Evolutionary conservation across 2,888 invertebrate species (phyloP).

Genomic region (Melolontha melolontha): DNA sequence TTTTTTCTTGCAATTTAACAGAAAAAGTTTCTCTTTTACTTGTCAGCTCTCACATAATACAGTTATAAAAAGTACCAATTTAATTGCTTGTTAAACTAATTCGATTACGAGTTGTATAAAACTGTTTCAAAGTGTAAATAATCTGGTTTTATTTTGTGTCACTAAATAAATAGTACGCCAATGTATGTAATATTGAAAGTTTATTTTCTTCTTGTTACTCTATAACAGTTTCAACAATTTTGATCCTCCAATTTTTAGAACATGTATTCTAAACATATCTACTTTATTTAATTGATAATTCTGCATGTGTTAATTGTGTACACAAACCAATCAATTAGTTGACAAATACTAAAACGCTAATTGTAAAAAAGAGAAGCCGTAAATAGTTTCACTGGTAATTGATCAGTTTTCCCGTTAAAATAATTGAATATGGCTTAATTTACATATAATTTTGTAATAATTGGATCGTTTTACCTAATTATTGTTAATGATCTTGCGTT

Average conservation of each 20-base stretch:
- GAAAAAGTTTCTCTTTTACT: slow-evolving; percentile 22
- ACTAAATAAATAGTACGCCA: neutral
- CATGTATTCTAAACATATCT: too few relatives aligned
- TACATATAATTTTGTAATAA: slow-evolving; percentile 36
- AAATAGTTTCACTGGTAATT: slow-evolving; percentile 14
- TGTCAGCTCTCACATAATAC: neutral
- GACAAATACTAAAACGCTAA: too few relatives aligned
- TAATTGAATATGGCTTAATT: slow-evolving; percentile 32
- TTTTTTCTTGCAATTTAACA: slow-evolving; percentile 13
- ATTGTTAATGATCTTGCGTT: slow-evolving; percentile 22
- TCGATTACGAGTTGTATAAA: slow-evolving; percentile 15
- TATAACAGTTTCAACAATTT: too few relatives aligned
- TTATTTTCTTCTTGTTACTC: too few relatives aligned
- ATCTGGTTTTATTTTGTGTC: slow-evolving; percentile 6
- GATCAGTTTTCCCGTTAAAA: slow-evolving; percentile 29
- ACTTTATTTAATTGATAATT: too few relatives aligned
- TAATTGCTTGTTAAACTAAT: slow-evolving; percentile 37
- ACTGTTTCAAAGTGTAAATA: slow-evolving; percentile 12
- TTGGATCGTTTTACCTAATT: slow-evolving; percentile 32
- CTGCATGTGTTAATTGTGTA: too few relatives aligned
- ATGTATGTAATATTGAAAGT: too few relatives aligned
- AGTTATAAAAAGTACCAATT: slow-evolving; percentile 20
- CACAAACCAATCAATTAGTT: too few relatives aligned
- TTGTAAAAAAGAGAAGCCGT: neutral
- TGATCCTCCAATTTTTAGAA: too few relatives aligned